A percentile compares a stretch with the other conserved stretches of the same genome.
Conservation (phyloP, 2,113 vertebrate species). For the Struthio camelus region DNA sequence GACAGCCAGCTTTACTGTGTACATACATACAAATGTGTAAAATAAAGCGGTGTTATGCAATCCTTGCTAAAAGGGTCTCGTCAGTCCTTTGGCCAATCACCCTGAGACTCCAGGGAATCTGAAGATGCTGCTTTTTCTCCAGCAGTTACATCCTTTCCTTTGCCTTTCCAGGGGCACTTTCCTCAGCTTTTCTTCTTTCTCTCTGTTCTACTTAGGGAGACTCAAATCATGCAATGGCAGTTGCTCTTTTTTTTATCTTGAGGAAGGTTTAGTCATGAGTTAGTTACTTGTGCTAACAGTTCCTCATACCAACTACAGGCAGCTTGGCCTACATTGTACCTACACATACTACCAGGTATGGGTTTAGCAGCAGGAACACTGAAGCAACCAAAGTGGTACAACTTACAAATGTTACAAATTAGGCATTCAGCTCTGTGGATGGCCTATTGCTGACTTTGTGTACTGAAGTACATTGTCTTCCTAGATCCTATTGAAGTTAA, state of each 20-base stretch:
- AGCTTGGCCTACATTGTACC: not conserved
- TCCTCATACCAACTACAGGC: not conserved
- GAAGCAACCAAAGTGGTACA: not conserved
- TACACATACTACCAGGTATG: fast-evolving
- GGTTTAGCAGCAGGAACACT: not conserved
- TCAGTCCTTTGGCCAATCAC: not conserved
- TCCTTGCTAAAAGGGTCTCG: not conserved
- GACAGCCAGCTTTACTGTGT: not conserved
- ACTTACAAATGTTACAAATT: not conserved
- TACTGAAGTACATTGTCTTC: not conserved
- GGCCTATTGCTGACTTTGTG: fast-evolving
- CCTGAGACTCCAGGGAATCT: not conserved
- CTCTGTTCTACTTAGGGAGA: not conserved
- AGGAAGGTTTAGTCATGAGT: not conserved
- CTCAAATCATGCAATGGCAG: not conserved
- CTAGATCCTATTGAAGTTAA: not conserved
- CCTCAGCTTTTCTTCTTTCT: not conserved
- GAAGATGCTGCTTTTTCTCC: not conserved
- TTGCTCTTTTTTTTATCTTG: not conserved
- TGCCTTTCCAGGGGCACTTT: not conserved
- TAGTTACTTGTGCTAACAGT: not conserved
- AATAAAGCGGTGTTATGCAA: not conserved
- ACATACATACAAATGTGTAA: not conserved
- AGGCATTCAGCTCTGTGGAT: not conserved
- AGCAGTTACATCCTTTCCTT: not conserved